Percentiles rank a stretch among this genome's conserved stretches.
Evolutionary conservation across 1,140 invertebrate genomes (phyloP).

Genomic region (Anthonomus grandis): DNA sequence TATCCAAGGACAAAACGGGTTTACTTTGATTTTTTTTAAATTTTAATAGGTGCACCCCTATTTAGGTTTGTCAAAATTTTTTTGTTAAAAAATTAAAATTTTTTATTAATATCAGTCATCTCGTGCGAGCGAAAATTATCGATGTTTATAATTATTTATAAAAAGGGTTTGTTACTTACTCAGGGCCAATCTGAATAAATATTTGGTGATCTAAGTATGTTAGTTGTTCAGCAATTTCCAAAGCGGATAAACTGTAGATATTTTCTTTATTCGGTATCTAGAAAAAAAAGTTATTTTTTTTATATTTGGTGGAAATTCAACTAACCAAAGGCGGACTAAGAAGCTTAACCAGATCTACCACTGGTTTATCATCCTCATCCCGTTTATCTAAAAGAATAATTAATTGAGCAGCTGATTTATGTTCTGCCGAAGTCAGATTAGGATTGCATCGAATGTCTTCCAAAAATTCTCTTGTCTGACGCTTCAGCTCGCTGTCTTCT

Average conservation of each 20-base stretch:
- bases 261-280: constrained; percentile 78
- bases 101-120: no score
- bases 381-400: constrained; percentile 71
- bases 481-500: constrained; percentile 69
- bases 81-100: no score
- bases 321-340: constrained; percentile 69
- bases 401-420: constrained; percentile 82
- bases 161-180: no score
- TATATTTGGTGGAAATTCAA: background rate
- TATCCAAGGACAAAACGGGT: no score
- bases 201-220: constrained; percentile 93
- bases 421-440: constrained; percentile 83
- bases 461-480: constrained; percentile 79
- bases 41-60: no score
- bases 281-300: constrained; percentile 35
- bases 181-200: constrained; percentile 84
- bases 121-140: no score
- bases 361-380: constrained; percentile 59
- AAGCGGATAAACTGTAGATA: constrained; percentile 81
- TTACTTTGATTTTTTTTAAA: no score
- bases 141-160: no score
- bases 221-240: constrained; percentile 93
- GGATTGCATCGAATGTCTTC: constrained; percentile 85
- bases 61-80: no score
- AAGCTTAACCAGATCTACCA: constrained; percentile 69